phyloP scores from a whole-genome alignment of 1,140 invertebrate species.

The Phymorhynchus buccinoides region DNA sequence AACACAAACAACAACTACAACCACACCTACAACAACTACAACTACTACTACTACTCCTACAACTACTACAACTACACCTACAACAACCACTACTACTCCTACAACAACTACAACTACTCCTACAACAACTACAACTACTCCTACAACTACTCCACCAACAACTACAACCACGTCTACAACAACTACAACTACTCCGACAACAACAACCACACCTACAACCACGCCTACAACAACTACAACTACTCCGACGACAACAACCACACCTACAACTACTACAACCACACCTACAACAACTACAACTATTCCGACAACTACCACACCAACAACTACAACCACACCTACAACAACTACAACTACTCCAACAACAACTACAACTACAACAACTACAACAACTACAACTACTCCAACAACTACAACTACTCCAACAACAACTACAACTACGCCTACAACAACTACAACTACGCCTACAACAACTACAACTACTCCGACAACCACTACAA shows the following conservation, averaged over 20 bases:
- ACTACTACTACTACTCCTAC: no score
- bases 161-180: no score
- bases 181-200: not conserved
- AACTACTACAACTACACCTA: no score
- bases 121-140: no score
- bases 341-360: not conserved
- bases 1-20: no score
- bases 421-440: not conserved
- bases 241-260: not conserved
- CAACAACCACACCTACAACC: not conserved
- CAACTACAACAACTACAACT: constrained; percentile 8
- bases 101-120: no score
- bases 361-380: constrained; percentile 3
- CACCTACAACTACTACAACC: not conserved
- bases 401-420: not conserved
- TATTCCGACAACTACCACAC: constrained; percentile 9
- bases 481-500: not conserved
- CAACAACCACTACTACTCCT: no score
- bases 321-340: constrained; percentile 18
- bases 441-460: not conserved
- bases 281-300: constrained; percentile 2
- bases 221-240: constrained; percentile 9
- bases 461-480: not conserved
- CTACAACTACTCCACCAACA: no score
- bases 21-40: no score